Conservation (phyloP, 2,797 vertebrate species). For the Lophotriccus pileatus region DNA sequence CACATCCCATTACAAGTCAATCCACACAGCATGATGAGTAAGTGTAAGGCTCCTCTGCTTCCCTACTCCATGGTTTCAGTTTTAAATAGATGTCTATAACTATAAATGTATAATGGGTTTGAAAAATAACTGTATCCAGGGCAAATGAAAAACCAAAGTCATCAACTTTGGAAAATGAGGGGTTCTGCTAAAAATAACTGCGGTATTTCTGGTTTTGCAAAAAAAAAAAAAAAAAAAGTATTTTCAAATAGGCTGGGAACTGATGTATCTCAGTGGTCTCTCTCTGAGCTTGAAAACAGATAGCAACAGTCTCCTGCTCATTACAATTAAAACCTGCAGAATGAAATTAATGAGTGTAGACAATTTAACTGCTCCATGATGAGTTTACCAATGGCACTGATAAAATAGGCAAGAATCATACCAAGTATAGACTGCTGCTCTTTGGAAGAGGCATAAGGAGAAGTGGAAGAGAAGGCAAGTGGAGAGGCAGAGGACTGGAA, state of each 20-base stretch:
- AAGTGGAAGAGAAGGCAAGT: background rate
- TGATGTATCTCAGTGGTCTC: background rate
- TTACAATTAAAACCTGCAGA: background rate
- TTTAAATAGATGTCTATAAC: background rate
- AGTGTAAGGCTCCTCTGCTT: background rate
- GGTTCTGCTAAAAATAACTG: conserved; percentile 36
- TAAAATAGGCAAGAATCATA: background rate
- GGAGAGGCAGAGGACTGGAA: background rate
- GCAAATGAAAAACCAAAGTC: conserved; percentile 32
- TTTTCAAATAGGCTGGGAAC: background rate
- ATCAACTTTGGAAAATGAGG: background rate
- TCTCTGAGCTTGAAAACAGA: background rate
- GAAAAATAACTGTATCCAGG: conserved; percentile 6
- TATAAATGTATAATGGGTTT: background rate
- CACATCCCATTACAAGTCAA: fast-evolving
- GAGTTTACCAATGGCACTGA: background rate
- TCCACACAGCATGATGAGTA: background rate
- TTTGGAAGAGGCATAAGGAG: background rate
- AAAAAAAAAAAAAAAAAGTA: background rate
- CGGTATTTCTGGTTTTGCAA: background rate
- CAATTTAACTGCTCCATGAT: background rate
- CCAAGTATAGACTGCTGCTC: background rate
- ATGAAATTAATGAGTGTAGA: background rate
- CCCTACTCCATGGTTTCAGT: background rate
- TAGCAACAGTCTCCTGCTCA: background rate